phyloP scores from a whole-genome alignment of 2,797 vertebrate species.

The Siniperca obscura region DNA sequence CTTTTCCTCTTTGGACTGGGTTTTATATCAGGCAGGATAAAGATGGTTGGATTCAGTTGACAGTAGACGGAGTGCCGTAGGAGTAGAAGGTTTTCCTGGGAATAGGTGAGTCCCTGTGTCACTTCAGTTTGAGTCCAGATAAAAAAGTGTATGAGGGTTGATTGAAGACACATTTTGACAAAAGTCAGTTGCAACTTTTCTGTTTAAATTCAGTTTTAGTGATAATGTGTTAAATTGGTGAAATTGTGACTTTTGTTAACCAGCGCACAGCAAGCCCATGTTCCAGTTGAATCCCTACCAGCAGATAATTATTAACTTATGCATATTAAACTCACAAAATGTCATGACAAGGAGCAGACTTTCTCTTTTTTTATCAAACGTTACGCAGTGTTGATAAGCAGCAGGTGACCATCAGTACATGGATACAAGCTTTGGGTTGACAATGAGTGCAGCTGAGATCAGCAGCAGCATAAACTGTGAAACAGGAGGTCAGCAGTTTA shows the following conservation, averaged over 20 bases:
- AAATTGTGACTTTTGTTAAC: slow-evolving; percentile 32
- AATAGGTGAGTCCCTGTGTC: background rate
- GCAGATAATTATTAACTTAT: slow-evolving; percentile 49
- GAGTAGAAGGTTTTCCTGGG: too few relatives aligned
- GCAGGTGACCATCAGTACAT: slow-evolving; percentile 36
- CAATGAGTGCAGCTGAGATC: slow-evolving; percentile 4
- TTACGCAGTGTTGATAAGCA: slow-evolving; percentile 33
- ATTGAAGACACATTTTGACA: background rate
- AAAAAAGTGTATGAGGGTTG: too few relatives aligned
- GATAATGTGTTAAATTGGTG: slow-evolving; percentile 23
- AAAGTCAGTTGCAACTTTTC: slow-evolving; percentile 30
- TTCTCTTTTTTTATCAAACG: background rate
- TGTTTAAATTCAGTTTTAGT: slow-evolving; percentile 20
- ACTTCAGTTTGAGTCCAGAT: background rate
- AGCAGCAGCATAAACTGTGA: slow-evolving; percentile 20
- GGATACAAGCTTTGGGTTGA: slow-evolving; percentile 15
- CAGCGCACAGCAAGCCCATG: slow-evolving; percentile 4
- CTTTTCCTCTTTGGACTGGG: too few relatives aligned
- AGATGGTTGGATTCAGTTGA: too few relatives aligned
- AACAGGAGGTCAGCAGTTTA: slow-evolving; percentile 11
- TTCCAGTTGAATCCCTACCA: slow-evolving; percentile 40
- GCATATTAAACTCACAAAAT: slow-evolving; percentile 24
- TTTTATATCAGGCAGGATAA: too few relatives aligned
- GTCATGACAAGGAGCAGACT: slow-evolving; percentile 16
- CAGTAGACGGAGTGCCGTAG: too few relatives aligned